Evolutionary conservation across 2,888 invertebrate genomes (phyloP), one percentile per base, ranked within the genome.

Genomic region (Keiferia lycopersicella): DNA sequence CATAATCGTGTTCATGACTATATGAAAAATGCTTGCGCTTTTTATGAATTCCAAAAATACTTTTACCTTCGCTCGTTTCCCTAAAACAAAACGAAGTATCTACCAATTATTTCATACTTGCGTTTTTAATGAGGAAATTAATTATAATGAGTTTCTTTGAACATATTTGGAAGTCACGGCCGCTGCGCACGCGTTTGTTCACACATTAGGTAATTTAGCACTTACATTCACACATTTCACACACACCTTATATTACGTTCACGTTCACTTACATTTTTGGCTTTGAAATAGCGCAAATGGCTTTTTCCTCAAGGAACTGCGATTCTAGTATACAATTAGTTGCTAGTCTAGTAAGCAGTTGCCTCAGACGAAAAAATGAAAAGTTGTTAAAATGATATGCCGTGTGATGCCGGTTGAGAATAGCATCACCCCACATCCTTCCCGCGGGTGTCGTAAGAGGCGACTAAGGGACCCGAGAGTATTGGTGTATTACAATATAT

Each of bases 191-290:
- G 67, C 66, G 71, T 76, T 74, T 74, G 73, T 75, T 75, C 71
- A 75, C 78, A 79, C 76, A 71, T 82, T 78, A 77, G 70, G 76
- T 79, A 83, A 82, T 79, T 78, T 72, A 69, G 67, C 65, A 53
- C 50, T 50, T 16, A 7, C 64, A 62, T 63, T 67, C 67, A 45
- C n/a, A 45, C n/a, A n/a, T n/a, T 45, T 45, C 45, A 34, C 34
- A 34, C 34, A 34, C 34, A 34, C 1, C 78, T 78, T 75, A 71
- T 82, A 16, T 50, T 16, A 16, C 64, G 60, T 63, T 67, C 67
- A 45, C n/a, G 16, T 45, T 45, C 4, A 60, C 66, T 68, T 65
- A 62, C 53, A 65, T 63, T 60, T 58, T 34, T 45, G 10, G n/a
- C 30, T 48, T 20, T 65, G 64, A 64, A 65, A 64, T 62, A 64